Percentiles rank a stretch among this genome's conserved stretches.
These are phyloP conservation scores for Alexandromys oeconomus DNA, from an alignment of 2,797 vertebrate genomes.

Conservation along the genomic window DNA sequence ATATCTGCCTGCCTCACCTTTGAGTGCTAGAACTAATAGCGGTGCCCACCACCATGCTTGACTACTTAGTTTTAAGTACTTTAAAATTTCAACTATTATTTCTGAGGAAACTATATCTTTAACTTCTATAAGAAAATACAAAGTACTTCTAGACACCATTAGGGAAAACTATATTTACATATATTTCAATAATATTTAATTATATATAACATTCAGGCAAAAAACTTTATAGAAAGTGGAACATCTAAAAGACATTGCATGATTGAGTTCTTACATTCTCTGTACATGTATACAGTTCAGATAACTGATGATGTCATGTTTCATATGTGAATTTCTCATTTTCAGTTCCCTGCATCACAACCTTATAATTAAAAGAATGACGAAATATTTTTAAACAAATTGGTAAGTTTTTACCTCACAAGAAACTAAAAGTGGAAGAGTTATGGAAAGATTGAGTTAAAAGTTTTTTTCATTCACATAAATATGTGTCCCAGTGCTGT, in stretches of 20 bases:
- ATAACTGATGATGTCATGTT: slow-evolving; percentile 64
- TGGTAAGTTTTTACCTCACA: slow-evolving; percentile 65
- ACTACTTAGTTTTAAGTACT: not conserved
- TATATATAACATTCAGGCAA: slow-evolving; percentile 90
- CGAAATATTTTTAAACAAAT: slow-evolving; percentile 62
- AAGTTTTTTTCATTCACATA: slow-evolving; percentile 59
- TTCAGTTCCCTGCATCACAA: slow-evolving; percentile 80
- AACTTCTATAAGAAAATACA: slow-evolving; percentile 90
- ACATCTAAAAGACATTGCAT: slow-evolving; percentile 90
- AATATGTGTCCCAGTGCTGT: slow-evolving; percentile 17
- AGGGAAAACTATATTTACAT: slow-evolving; percentile 90
- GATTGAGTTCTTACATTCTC: slow-evolving; percentile 84
- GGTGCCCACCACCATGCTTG: not conserved
- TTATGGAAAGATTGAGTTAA: slow-evolving; percentile 63
- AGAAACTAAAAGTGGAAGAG: slow-evolving; percentile 76
- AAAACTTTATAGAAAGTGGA: slow-evolving; percentile 88
- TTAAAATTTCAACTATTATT: slow-evolving; percentile 75
- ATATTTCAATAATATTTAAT: slow-evolving; percentile 90
- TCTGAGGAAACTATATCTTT: slow-evolving; percentile 88
- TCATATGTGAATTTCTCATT: slow-evolving; percentile 57
- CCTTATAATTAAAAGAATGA: slow-evolving; percentile 75
- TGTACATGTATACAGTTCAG: slow-evolving; percentile 82
- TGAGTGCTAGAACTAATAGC: not conserved
- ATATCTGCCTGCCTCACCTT: not conserved
- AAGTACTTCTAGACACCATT: slow-evolving; percentile 88